Evolutionary conservation across 2,888 invertebrate genomes (phyloP).

Genomic region (Monoplex corrugatus): DNA sequence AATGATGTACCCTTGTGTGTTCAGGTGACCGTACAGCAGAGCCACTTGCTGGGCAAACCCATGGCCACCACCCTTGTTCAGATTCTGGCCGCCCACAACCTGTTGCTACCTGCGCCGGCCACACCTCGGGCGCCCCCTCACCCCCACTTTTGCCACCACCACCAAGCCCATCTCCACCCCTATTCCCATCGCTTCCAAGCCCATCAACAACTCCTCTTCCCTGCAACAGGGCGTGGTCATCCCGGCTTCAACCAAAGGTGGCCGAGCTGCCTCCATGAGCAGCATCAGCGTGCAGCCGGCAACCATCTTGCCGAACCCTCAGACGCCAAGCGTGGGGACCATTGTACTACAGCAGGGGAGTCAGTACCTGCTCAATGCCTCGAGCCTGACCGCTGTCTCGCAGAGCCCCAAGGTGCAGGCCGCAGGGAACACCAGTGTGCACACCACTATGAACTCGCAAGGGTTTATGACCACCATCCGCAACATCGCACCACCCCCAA

Average conservation of each 20-base stretch:
- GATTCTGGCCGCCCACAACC: constrained; percentile 42
- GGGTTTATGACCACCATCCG: constrained; percentile 69
- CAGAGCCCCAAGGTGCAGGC: not conserved
- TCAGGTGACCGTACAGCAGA: constrained; percentile 43
- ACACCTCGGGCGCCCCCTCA: constrained; percentile 59
- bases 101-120: constrained; percentile 59
- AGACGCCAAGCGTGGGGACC: constrained; percentile 50
- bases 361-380: constrained; percentile 55
- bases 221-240: constrained; percentile 25
- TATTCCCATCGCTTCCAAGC: constrained; percentile 77
- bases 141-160: constrained; percentile 73
- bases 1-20: not conserved
- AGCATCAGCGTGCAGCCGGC: constrained; percentile 53
- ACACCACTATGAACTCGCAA: constrained; percentile 54
- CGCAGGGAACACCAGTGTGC: constrained; percentile 45
- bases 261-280: constrained; percentile 44
- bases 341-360: constrained; percentile 56
- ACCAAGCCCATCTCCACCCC: constrained; percentile 76
- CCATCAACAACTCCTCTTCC: constrained; percentile 58
- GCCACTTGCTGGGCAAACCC: constrained; percentile 41
- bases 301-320: constrained; percentile 47
- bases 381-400: constrained; percentile 40
- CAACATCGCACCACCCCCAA: constrained; percentile 70
- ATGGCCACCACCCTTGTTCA: constrained; percentile 49
- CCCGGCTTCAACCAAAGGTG: constrained; percentile 28